Percentiles rank a stretch among this genome's conserved stretches.
These are phyloP conservation scores for Ispidina picta DNA, from an alignment of 2,797 vertebrate genomes.

Conservation along the genomic window DNA sequence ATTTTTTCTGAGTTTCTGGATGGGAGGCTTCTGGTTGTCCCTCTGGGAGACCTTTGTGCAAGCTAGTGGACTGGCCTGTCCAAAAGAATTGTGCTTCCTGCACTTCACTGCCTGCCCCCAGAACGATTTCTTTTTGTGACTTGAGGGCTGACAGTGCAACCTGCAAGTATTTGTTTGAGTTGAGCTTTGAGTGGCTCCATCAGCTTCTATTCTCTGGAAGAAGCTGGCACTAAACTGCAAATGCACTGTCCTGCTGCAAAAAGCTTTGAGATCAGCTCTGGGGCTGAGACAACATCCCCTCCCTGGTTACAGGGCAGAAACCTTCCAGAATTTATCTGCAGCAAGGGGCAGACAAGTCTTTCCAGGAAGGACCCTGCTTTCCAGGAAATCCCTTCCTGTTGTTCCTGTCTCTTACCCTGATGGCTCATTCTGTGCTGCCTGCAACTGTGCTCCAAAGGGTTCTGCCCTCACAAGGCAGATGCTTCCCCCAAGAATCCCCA, in stretches of 20 bases:
- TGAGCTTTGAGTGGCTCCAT: not conserved
- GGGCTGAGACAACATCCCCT: rapidly evolving
- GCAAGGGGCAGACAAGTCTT: not conserved
- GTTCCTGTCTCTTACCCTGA: not conserved
- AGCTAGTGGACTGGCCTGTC: not conserved
- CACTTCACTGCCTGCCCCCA: not conserved
- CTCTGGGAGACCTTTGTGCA: not conserved
- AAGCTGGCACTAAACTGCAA: not conserved
- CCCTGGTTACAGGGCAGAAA: not conserved
- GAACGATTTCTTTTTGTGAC: not conserved
- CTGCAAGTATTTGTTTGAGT: not conserved
- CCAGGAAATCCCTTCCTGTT: not conserved
- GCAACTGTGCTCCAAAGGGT: not conserved
- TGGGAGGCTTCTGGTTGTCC: not conserved
- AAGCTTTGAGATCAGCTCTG: not conserved
- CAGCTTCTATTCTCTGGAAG: not conserved
- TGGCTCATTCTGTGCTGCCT: rapidly evolving
- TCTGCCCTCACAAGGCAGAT: not conserved
- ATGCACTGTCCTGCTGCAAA: not conserved
- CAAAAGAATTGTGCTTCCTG: not conserved
- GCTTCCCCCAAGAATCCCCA: not conserved
- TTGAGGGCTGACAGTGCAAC: not conserved
- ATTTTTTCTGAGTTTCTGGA: not conserved
- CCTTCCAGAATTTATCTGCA: not conserved
- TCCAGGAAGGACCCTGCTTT: not conserved